Evolutionary conservation across 1,140 invertebrate genomes (phyloP), one percentile per base, ranked within the genome.

Genomic region (Brachystomella parvula): DNA sequence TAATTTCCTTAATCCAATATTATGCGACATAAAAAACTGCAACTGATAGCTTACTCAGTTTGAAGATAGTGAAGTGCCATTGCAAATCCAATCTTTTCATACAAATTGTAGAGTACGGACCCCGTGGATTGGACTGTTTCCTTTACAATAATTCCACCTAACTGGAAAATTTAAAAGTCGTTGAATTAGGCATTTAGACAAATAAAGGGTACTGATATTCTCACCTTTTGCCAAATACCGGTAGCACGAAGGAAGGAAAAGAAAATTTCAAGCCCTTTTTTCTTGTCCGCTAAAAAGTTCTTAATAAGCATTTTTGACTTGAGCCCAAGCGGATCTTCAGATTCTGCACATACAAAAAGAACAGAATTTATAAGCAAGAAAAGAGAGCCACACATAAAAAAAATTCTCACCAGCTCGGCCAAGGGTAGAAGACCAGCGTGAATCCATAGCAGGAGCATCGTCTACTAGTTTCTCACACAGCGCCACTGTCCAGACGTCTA

Each of bases 401-500:
- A n/a, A n/a, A n/a, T n/a, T n/a, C n/a, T 28, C 67, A 69, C 65
- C 63, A 49, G 59, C 12, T 58, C 32, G 65, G 53, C 67, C 68
- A 61, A 65, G 70, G 17, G 53, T 56, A 24, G 47, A 15, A 49
- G 82, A 82, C 90, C 87, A 95, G 71, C 92, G 81, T 1, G 92
- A 93, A 83, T 96, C 93, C 57, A 88, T 85, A 1, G 87, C 85
- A 6, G 93, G 94, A 69, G 87, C 85, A 79, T 96, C 92, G 77
- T 96, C 88, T 53, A 94, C 84, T 61, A 96, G 79, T 74, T 92
- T 87, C 65, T 83, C 60, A 65, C 65, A 64, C 17, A 65, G 24
- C 19, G 64, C 67, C 3, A 73, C 58, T 2, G 69, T 68, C 29
- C 29, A 65, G 3, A 64, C 39, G 49, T 73, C 72, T 47, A 73